Base-by-base conservation (phyloP, 1,140 invertebrate species). In the Papilio helenus region DNA sequence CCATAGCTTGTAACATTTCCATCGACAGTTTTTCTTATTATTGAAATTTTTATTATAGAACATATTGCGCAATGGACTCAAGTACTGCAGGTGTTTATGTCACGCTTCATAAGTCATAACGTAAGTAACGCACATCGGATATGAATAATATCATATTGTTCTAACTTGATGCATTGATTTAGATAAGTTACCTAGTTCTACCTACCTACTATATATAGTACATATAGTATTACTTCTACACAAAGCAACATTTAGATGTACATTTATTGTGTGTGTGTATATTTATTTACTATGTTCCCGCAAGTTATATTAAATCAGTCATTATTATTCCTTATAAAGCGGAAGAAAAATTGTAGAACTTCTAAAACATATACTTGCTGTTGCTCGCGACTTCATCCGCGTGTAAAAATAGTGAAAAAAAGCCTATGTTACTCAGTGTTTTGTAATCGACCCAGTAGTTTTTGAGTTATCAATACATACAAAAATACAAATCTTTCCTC, bases 101-200 rank as follows among this genome's bases (percentile, higher is more conserved):
- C 81, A 82, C 74, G 82, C 81, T 83, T 86, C 79, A 82, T 76
- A 81, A 83, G 73, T 81, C 61, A 84, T 84, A 84, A 85, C 77
- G 84, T 82, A 84, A 80, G 72, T 72, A 61, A 74, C 26, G 55
- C 73, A 79, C 76, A 84, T 80, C 77, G 79, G 68, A 44, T 79
- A 76, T 84, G 80, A 84, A 84, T 82, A 80, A 82, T 79, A 76
- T 81, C 65, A 26, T 74, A 44, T 77, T 74, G 72, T 74, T 74
- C 14, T 20, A 74, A 49, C 39, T 44, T 74, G 72, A 74, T 74
- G 72, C 72, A 73, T 73, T 73, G 42, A 73, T 73, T 73, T 73
- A 73, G 72, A 73, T 73, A 73, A 73, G 42, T 74, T 72, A 44
- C 39, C 42, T 42, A n/a, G n/a, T n/a, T n/a, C n/a, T n/a, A n/a